A percentile compares a stretch with the other conserved stretches of the same genome.
Evolutionary conservation across 1,140 invertebrate genomes (phyloP).

Genomic region (Zelostemma sp.): DNA sequence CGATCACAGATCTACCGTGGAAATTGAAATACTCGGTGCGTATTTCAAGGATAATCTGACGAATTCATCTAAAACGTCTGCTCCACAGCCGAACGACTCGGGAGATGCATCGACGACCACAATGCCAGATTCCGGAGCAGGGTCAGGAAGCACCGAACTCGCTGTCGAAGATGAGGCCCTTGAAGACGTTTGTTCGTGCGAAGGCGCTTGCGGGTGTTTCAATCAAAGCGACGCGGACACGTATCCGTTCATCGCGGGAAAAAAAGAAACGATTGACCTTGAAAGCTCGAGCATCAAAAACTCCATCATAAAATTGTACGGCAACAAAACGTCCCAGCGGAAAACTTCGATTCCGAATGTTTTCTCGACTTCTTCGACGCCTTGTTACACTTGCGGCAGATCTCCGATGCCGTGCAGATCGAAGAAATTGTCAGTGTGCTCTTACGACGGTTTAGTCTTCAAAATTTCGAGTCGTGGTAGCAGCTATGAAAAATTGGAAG

Average conservation of each 20-base stretch:
- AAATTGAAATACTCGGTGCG: conserved; percentile 54
- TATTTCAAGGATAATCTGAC: conserved; percentile 47
- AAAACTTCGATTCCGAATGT: conserved; percentile 32
- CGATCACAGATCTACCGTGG: conserved; percentile 33
- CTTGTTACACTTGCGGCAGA: conserved; percentile 27
- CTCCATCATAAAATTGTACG: conserved; percentile 49
- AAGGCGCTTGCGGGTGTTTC: conserved; percentile 62
- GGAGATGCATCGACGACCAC: conserved; percentile 50
- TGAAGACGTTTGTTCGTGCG: conserved; percentile 49
- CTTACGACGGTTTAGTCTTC: conserved; percentile 50
- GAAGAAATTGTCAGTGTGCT: conserved; percentile 49
- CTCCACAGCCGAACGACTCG: conserved; percentile 55
- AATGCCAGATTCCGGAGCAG: conserved; percentile 43
- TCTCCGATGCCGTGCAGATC: conserved; percentile 10
- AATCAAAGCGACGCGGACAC: conserved; percentile 8
- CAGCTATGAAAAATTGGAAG: conserved; percentile 53
- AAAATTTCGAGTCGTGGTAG: conserved; percentile 46
- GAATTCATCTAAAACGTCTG: conserved; percentile 45
- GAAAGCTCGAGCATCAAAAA: conserved; percentile 28
- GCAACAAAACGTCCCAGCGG: conserved; percentile 26
- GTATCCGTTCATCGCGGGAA: not conserved
- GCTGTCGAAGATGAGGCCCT: conserved; percentile 18
- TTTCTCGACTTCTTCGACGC: conserved; percentile 36
- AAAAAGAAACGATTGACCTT: conserved; percentile 13
- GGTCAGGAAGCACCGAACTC: conserved; percentile 12